phyloP scores from a whole-genome alignment of 2,888 invertebrate species.

The Uropetala carovei region DNA sequence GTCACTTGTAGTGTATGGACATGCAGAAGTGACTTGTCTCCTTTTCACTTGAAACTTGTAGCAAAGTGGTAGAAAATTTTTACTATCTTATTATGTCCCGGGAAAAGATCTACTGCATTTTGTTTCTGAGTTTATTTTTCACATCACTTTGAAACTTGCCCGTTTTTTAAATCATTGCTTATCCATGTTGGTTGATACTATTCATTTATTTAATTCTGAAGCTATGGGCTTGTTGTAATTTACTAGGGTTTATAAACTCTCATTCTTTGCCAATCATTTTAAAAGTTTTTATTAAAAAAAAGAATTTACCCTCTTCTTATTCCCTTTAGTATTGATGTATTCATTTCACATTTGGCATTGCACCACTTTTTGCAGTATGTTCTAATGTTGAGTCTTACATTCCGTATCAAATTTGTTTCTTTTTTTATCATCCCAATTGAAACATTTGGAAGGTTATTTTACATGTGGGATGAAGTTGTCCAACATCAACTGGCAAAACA shows the following conservation, averaged over 20 bases:
- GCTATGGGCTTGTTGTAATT: conserved; percentile 57
- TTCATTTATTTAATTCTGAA: conserved; percentile 60
- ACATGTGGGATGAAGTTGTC: conserved; percentile 54
- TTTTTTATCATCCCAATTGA: conserved; percentile 43
- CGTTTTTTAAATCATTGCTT: conserved; percentile 61
- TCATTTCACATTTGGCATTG: conserved; percentile 62
- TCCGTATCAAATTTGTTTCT: conserved; percentile 56
- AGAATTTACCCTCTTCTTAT: conserved; percentile 12
- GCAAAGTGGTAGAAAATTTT: conserved; percentile 58
- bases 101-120: conserved; percentile 64
- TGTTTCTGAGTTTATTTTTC: conserved; percentile 62
- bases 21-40: conserved; percentile 63
- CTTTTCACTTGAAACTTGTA: conserved; percentile 59
- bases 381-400: conserved; percentile 58
- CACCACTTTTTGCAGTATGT: conserved; percentile 58
- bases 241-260: conserved; percentile 25
- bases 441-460: conserved; percentile 48
- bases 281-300: conserved; percentile 30
- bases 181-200: conserved; percentile 62
- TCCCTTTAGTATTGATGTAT: conserved; percentile 46
- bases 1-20: conserved; percentile 61
- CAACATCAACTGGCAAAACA: conserved; percentile 40
- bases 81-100: conserved; percentile 45
- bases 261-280: conserved; percentile 48
- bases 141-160: conserved; percentile 56